Conservation (phyloP, 2,113 vertebrate species). For the Platichthys flesus region DNA sequence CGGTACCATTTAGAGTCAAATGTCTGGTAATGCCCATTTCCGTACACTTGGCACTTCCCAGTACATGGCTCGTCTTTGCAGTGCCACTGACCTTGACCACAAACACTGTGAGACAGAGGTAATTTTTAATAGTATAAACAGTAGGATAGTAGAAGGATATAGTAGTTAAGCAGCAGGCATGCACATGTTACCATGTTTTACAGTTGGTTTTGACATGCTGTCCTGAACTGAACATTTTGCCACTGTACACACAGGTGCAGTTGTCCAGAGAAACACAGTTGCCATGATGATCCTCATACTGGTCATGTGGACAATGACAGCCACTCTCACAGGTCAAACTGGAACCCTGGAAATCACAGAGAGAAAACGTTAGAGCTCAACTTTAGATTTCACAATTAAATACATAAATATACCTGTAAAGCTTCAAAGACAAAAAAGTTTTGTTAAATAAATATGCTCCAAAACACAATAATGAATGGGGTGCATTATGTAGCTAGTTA, state of each 20-base stretch:
- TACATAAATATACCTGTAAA: not conserved
- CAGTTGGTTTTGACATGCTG: constrained; percentile 67
- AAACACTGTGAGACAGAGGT: constrained; percentile 58
- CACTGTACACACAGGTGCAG: constrained; percentile 78
- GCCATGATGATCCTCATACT: constrained; percentile 77
- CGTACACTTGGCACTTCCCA: constrained; percentile 81
- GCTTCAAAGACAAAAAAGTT: not conserved
- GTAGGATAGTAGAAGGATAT: not conserved
- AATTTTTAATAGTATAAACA: not conserved
- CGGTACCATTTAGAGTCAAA: constrained; percentile 82
- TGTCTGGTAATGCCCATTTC: constrained; percentile 83
- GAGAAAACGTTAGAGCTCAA: not conserved
- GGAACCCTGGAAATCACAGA: constrained; percentile 43
- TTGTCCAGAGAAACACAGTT: constrained; percentile 69
- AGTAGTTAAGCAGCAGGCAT: not conserved
- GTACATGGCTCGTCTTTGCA: constrained; percentile 71
- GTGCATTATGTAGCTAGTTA: not conserved
- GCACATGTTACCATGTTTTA: constrained; percentile 71
- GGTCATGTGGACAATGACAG: constrained; percentile 76
- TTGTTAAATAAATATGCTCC: no score
- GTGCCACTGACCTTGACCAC: constrained; percentile 72
- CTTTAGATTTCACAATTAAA: no score
- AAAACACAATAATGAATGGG: no score
- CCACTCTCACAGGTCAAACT: constrained; percentile 66
- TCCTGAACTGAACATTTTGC: constrained; percentile 64